These are phyloP conservation scores for Margaritifera margaritifera DNA, from an alignment of 2,888 invertebrate species.

Conservation along the genomic window DNA sequence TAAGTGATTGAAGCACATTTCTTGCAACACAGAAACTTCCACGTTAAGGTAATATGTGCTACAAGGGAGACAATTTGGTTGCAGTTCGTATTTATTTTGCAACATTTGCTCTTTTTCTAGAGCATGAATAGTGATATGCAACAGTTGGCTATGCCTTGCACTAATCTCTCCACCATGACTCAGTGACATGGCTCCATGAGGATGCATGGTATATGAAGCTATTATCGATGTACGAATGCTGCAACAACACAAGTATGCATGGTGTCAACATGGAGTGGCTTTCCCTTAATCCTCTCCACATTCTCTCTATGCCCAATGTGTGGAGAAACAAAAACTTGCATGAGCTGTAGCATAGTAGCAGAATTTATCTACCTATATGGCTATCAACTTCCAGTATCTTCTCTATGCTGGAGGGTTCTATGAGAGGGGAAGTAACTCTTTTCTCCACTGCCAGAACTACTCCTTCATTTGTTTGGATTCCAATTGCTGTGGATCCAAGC, in stretches of 20 bases:
- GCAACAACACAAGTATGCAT: not conserved
- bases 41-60: no score
- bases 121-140: no score
- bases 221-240: not conserved
- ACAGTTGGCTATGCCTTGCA: no score
- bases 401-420: conserved; percentile 97
- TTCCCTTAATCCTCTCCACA: not conserved
- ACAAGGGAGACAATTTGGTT: no score
- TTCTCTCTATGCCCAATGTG: not conserved
- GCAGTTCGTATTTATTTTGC: no score
- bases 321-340: not conserved
- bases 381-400: conserved; percentile 99
- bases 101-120: no score
- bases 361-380: conserved; percentile 83
- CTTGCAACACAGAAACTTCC: no score
- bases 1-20: no score
- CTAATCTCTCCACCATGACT: no score
- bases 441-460: conserved; percentile 98
- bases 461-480: conserved; percentile 96
- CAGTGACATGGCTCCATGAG: no score
- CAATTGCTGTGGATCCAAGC: conserved; percentile 98
- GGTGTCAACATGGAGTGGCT: not conserved
- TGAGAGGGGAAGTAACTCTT: conserved; percentile 94
- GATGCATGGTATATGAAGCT: no score
- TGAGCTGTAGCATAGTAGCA: not conserved